Base-by-base conservation (phyloP, 2,113 vertebrate genomes). In the Agapornis roseicollis region DNA sequence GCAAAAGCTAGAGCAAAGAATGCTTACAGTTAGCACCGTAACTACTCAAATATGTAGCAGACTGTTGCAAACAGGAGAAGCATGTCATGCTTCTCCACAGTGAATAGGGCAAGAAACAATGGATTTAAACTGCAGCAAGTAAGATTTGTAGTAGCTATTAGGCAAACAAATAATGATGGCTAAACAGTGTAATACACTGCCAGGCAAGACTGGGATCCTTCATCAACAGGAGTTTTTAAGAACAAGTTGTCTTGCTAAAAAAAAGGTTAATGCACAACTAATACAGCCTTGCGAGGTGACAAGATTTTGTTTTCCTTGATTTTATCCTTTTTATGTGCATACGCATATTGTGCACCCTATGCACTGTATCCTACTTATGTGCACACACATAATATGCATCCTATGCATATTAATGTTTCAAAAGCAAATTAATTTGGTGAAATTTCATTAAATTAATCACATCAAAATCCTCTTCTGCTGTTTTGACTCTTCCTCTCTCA, bases 361-460 rank as follows among this genome's bases (percentile, higher is more conserved):
- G 49, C 70, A 84, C 94, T 77, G 55, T 69, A 63, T 55, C n/a
- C 64, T 71, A 11, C 18, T 49, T 44, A 58, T 5, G 42, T 29
- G 37, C 50, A 33, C n/a, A 37, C 33, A 44, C 23, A 68, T 24
- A 28, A 33, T 31, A 29, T 9, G 10, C 37, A 77, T 58, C 37
- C 52, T 44, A 33, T 77, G 50, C 71, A 85, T 95, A 87, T 47
- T 88, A 37, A 66, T 70, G 42, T 66, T 73, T 80, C 33, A 69
- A 95, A 86, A 94, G 24, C 29, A 80, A 96, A 90, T 73, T 88
- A 94, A 35, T 42, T 63, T 52, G 11, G 42, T 89, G 53, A 78
- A 70, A 86, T 82, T 69, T 88, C 65, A 42, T 83, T 53, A 77
- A 80, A 80, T 41, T 73, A 68, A 80, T 91, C 42, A 41, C 35